Percentiles rank a stretch among this genome's conserved stretches.
These are phyloP conservation scores for Clarias fuscus DNA, from an alignment of 2,797 vertebrate genomes.

Conservation along the genomic window DNA sequence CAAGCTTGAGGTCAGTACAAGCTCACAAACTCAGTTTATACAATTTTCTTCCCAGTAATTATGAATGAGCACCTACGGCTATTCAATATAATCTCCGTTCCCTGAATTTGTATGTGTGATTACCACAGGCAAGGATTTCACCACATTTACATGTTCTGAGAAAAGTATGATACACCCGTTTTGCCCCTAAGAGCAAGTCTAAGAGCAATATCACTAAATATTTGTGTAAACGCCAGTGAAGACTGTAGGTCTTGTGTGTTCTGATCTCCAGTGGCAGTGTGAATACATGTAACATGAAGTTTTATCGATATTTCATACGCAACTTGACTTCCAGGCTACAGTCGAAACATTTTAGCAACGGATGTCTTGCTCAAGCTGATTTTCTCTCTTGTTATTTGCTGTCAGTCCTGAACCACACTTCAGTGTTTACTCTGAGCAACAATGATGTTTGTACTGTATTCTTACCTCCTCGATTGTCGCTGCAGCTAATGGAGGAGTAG, in stretches of 20 bases:
- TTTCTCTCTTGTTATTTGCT: neutral
- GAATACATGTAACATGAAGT: neutral
- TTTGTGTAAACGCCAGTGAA: neutral
- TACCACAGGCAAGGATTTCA: neutral
- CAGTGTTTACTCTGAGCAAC: neutral
- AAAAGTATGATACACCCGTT: neutral
- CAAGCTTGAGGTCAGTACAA: neutral
- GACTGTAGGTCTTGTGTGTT: neutral
- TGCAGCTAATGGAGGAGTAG: neutral
- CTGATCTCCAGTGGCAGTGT: neutral
- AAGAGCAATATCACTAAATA: neutral
- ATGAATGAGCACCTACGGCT: no score
- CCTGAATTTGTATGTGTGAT: neutral
- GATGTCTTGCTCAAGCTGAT: neutral
- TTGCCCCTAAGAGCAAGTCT: neutral
- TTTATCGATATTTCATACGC: neutral
- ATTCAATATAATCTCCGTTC: neutral
- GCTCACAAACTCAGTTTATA: neutral
- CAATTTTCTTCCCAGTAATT: neutral
- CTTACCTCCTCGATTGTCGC: neutral
- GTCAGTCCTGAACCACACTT: neutral
- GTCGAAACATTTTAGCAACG: no score
- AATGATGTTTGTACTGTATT: neutral
- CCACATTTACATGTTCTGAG: neutral
- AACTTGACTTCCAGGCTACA: neutral